Percentiles rank a stretch among this genome's conserved stretches.
Evolutionary conservation across 2,888 invertebrate species (phyloP).

Genomic region (Drosophila heteroneura): DNA sequence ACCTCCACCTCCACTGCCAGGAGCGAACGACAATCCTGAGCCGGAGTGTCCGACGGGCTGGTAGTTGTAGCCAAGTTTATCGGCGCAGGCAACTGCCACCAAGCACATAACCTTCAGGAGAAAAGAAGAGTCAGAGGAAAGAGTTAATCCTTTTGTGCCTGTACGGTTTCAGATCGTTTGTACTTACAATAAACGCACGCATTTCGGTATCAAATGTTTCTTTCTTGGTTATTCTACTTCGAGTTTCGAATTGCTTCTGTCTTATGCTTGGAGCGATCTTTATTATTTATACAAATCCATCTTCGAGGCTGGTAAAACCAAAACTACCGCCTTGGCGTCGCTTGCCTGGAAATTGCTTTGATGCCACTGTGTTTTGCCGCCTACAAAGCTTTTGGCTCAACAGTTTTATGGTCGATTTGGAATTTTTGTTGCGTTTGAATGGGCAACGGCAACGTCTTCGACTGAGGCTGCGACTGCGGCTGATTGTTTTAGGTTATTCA

Average conservation of each 20-base stretch:
- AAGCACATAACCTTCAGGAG: slow-evolving; percentile 67
- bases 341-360: slow-evolving; percentile 71
- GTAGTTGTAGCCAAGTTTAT: slow-evolving; percentile 79
- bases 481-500: slow-evolving; percentile 73
- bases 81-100: slow-evolving; percentile 76
- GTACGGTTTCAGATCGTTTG: neutral
- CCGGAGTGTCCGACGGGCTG: slow-evolving; percentile 73
- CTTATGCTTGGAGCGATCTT: slow-evolving; percentile 63
- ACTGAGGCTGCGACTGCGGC: slow-evolving; percentile 23
- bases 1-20: slow-evolving; percentile 53
- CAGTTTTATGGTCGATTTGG: slow-evolving; percentile 69
- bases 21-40: slow-evolving; percentile 70
- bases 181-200: slow-evolving; percentile 73
- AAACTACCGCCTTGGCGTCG: slow-evolving; percentile 63
- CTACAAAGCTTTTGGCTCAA: slow-evolving; percentile 68
- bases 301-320: slow-evolving; percentile 73
- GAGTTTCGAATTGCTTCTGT: slow-evolving; percentile 70
- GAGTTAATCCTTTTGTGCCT: slow-evolving; percentile 25
- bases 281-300: slow-evolving; percentile 80
- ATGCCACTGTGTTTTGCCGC: slow-evolving; percentile 77
- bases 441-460: slow-evolving; percentile 38
- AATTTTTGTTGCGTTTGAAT: slow-evolving; percentile 76
- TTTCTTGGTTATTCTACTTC: slow-evolving; percentile 63
- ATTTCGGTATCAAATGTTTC: slow-evolving; percentile 48
- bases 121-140: neutral